Evolutionary conservation across 2,888 invertebrate genomes (phyloP).

Genomic region (Leptinotarsa juncta): DNA sequence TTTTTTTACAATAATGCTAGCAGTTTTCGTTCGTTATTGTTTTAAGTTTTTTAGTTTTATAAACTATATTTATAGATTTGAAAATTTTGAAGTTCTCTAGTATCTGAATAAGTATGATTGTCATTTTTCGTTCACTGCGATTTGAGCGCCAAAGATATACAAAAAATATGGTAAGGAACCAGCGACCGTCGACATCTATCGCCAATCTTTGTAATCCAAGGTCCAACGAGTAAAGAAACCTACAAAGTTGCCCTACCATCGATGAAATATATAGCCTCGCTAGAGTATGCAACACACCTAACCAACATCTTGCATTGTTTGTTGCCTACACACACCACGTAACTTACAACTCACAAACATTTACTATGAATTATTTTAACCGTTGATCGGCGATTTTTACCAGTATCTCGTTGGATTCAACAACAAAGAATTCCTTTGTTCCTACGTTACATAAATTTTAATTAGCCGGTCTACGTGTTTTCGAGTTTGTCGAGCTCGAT

Average conservation of each 20-base stretch:
- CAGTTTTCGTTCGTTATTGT: too few relatives aligned
- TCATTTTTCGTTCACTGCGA: too few relatives aligned
- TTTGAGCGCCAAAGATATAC: too few relatives aligned
- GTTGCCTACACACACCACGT: neutral
- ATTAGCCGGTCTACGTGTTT: conserved; percentile 18
- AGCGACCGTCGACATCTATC: neutral
- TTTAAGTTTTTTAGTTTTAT: too few relatives aligned
- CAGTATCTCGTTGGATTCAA: conserved; percentile 19
- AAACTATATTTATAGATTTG: too few relatives aligned
- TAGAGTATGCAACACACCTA: neutral
- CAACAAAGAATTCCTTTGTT: conserved; percentile 34
- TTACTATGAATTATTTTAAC: neutral
- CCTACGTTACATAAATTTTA: conserved; percentile 31
- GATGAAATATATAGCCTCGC: neutral
- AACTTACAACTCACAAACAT: neutral
- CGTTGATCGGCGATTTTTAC: neutral
- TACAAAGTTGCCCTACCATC: neutral
- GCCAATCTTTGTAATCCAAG: too few relatives aligned
- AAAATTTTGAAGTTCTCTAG: too few relatives aligned
- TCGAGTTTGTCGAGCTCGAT: conserved; percentile 9
- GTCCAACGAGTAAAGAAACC: neutral
- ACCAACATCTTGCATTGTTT: neutral
- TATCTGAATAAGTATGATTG: too few relatives aligned
- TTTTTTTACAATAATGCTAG: too few relatives aligned
- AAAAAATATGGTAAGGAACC: too few relatives aligned